phyloP scores from a whole-genome alignment of 2,888 invertebrate genomes.

The Aethes cnicana region DNA sequence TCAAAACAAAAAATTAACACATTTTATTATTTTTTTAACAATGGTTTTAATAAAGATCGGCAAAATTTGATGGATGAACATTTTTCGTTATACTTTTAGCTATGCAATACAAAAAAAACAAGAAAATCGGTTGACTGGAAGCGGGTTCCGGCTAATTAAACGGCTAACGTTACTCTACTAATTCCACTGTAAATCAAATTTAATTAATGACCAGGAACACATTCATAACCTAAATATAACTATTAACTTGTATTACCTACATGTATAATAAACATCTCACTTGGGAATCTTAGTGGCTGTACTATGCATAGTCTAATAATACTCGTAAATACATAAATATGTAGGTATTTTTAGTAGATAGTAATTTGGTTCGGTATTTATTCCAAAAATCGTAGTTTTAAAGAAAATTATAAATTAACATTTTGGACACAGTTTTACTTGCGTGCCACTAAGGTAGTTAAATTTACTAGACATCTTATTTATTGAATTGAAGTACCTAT shows the following conservation, averaged over 20 bases:
- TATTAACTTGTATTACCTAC: conserved; percentile 43
- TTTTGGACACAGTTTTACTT: conserved; percentile 7
- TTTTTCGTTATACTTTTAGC: no score
- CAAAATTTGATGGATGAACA: no score
- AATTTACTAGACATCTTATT: conserved; percentile 5
- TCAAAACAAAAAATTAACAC: no score
- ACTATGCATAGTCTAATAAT: conserved; percentile 35
- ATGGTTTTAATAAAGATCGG: no score
- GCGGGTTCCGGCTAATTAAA: no score
- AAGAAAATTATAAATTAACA: conserved; percentile 6
- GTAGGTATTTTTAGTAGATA: conserved; percentile 22
- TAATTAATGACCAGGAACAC: conserved; percentile 39
- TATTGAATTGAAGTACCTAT: no score
- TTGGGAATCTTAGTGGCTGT: conserved; percentile 51
- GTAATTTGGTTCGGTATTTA: conserved; percentile 30
- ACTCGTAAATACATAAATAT: conserved; percentile 31
- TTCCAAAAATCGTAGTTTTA: conserved; percentile 22
- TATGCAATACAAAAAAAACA: no score
- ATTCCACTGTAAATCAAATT: conserved; percentile 15
- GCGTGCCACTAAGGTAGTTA: conserved; percentile 1
- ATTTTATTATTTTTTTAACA: no score
- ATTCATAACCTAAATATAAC: conserved; percentile 55
- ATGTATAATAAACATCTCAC: conserved; percentile 59
- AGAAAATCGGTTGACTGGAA: no score
- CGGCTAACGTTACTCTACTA: no score